Evolutionary conservation across 2,888 invertebrate species (phyloP), one percentile per base, ranked within the genome.

Genomic region (Lacanobia oleracea): DNA sequence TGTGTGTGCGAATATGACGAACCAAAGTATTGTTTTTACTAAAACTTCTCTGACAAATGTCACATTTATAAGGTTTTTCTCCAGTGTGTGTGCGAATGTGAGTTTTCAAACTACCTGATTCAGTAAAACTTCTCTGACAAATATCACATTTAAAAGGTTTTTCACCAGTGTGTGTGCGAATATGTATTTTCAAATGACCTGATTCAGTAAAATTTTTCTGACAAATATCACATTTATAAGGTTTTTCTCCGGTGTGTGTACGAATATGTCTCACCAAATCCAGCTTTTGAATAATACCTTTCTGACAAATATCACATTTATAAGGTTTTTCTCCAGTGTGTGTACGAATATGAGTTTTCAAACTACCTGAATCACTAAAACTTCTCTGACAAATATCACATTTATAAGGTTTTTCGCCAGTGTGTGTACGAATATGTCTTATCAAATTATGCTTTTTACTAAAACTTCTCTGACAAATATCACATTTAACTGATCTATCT

Each of bases 81-180:
- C 48, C 18, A 18, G 48, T 48, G 18, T 48, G 48, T 18, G 48
- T 48, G 18, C 18, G 48, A 18, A 48, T 48, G 18, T 48, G 48
- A 2, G 0, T 18, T 0, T 1, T 18, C 48, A 48, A 48, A 48
- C 18, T 0, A 7, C 18, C 0, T 1, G 1, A 8, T 48, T 2
- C 0, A 48, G 1, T 6, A 18, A 48, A 48, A 48, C 48, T 48
- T 18, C 48, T 48, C 48, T 16, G 48, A 48, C 48, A 48, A 48
- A 48, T 48, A 48, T 48, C 48, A 48, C 48, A 48, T 48, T 48
- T 48, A 48, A 5, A 48, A 48, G 48, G 48, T 48, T 48, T 48
- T 48, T 48, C 48, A 1, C 48, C 18, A 8, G 48, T 48, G 48
- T 48, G 48, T 48, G 48, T 48, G 8, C 48, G 48, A 48, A 48